Evolutionary conservation across 2,113 vertebrate species (phyloP).

Genomic region (Actenoides hombroni): DNA sequence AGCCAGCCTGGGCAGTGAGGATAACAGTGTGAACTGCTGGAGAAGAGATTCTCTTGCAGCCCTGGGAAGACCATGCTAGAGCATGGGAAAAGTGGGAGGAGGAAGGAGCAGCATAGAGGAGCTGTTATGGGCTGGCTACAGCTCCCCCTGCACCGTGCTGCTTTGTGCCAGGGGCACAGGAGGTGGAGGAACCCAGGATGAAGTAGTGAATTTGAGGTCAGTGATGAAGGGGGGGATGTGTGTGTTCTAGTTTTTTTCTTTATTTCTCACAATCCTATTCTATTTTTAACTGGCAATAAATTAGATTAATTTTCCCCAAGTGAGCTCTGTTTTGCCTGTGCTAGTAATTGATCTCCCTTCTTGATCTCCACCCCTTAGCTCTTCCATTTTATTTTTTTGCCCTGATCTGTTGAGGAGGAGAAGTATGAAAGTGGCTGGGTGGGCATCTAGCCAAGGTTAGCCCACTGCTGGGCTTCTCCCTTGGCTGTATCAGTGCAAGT

Average conservation of each 20-base stretch:
- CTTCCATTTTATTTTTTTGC: background rate
- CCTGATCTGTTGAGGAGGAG: fast-evolving
- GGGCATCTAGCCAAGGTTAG: fast-evolving
- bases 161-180: too few species aligned
- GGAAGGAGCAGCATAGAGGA: too few species aligned
- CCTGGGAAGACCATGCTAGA: fast-evolving
- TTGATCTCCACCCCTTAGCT: background rate
- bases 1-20: fast-evolving
- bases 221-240: background rate
- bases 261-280: background rate
- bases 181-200: fast-evolving
- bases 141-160: background rate
- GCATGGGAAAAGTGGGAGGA: background rate
- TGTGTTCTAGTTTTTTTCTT: background rate
- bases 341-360: background rate
- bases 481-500: background rate
- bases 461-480: background rate
- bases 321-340: background rate
- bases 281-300: background rate
- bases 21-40: fast-evolving
- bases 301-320: background rate
- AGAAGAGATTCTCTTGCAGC: fast-evolving
- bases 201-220: background rate
- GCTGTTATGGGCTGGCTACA: fast-evolving
- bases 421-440: background rate